These are phyloP conservation scores for Pachliopta kotzebuea DNA, from an alignment of 2,888 invertebrate species.

Conservation along the genomic window DNA sequence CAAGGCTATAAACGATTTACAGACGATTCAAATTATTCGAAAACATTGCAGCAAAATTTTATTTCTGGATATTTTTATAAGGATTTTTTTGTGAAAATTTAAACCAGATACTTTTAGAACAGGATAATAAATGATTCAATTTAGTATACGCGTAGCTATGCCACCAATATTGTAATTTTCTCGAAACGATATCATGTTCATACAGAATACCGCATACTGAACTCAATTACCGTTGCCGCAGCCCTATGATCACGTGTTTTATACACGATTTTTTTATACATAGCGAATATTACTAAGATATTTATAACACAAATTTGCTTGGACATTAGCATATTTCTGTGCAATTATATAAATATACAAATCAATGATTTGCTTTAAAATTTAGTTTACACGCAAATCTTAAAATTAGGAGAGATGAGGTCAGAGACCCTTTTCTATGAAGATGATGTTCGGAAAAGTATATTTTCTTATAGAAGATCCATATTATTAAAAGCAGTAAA, in stretches of 20 bases:
- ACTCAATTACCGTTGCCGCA: constrained; percentile 16
- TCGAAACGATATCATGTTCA: constrained; percentile 16
- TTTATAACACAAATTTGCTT: not conserved
- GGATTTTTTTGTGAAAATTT: not conserved
- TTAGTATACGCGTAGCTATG: constrained; percentile 14
- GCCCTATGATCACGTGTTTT: constrained; percentile 8
- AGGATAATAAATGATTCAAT: constrained; percentile 19
- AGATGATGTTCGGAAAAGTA: no score
- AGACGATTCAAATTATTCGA: not conserved
- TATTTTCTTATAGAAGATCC: no score
- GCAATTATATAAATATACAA: not conserved
- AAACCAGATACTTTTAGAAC: not conserved
- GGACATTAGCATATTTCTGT: not conserved
- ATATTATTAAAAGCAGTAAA: no score
- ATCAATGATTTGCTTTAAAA: not conserved
- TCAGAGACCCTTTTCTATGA: no score
- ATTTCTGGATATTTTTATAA: not conserved
- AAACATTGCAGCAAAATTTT: not conserved
- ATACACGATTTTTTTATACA: constrained; percentile 4
- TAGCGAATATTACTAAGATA: not conserved
- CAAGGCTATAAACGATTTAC: not conserved
- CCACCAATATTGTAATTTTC: constrained; percentile 22
- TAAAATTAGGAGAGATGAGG: no score
- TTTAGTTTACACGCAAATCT: not conserved
- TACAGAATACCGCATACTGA: constrained; percentile 9